Evolutionary conservation across 2,113 vertebrate genomes (phyloP).

Genomic region (Halichoerus grypus): DNA sequence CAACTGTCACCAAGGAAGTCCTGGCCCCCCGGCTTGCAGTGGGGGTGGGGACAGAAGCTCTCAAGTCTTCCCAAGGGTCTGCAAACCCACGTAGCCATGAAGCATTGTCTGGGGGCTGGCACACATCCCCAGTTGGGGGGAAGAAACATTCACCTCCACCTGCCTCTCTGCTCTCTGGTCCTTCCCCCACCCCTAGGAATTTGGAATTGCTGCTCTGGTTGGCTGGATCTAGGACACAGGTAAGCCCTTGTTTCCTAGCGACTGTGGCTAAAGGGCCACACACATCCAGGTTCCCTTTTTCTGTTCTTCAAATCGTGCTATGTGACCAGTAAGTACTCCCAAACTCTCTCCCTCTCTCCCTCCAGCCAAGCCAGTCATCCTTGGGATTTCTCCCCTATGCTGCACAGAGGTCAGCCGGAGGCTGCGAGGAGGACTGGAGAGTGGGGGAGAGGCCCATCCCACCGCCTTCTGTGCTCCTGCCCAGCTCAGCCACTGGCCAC

Average conservation of each 20-base stretch:
- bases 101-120: not conserved
- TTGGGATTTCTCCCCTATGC: not conserved
- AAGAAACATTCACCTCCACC: not conserved
- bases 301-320: not conserved
- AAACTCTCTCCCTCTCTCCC: not conserved
- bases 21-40: not conserved
- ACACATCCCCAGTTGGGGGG: too few relatives aligned
- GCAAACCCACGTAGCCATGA: not conserved
- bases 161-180: not conserved
- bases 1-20: not conserved
- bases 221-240: not conserved
- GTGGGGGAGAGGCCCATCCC: not conserved
- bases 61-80: not conserved
- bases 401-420: not conserved
- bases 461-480: not conserved
- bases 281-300: not conserved
- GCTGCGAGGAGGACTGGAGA: not conserved
- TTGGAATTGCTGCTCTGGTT: not conserved
- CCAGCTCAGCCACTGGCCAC: not conserved
- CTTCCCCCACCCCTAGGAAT: not conserved
- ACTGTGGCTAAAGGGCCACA: not conserved
- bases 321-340: not conserved
- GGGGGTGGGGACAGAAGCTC: not conserved
- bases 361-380: not conserved
- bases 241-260: not conserved